Base-by-base conservation (phyloP, 2,888 invertebrate genomes). In the Galeopsomyia nigrocyanea region DNA sequence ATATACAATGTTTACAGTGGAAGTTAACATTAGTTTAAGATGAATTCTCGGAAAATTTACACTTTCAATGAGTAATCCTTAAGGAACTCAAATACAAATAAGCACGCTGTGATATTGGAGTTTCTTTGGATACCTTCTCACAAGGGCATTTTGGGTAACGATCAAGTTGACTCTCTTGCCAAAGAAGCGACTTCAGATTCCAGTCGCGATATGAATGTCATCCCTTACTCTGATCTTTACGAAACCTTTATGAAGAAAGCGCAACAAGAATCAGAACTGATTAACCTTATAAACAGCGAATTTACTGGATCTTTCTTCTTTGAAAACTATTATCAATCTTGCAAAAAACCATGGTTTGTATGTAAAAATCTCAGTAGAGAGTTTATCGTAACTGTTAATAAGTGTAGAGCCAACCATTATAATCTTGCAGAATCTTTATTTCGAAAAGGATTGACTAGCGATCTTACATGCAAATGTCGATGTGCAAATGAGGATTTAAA, bases 51-150 rank as follows among this genome's bases (percentile, higher is more conserved):
- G n/a, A n/a, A n/a, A n/a, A n/a, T n/a, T n/a, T n/a, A n/a, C n/a
- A n/a, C n/a, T n/a, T n/a, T n/a, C n/a, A n/a, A n/a, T n/a, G n/a
- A n/a, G n/a, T n/a, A n/a, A n/a, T n/a, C n/a, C n/a, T n/a, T n/a
- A n/a, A n/a, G n/a, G n/a, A n/a, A n/a, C n/a, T n/a, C n/a, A n/a
- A n/a, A n/a, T n/a, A n/a, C n/a, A n/a, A n/a, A n/a, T n/a, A n/a
- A n/a, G n/a, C n/a, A n/a, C n/a, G n/a, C n/a, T n/a, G n/a, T n/a
- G n/a, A n/a, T n/a, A n/a, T n/a, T n/a, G 6, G 16, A 62, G 6
- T 60, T 69, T 17, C 14, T 63, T 9, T 70, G 58, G 53, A 65
- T 64, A 2, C 70, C 70, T 21, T 49, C 70, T 17, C 65, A 70
- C 46, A 60, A 19, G 58, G 64, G 65, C n/a, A 72, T 67, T 31